These are phyloP conservation scores for Macropus fuliginosus DNA, from an alignment of 2,797 vertebrate species.

Conservation along the genomic window DNA sequence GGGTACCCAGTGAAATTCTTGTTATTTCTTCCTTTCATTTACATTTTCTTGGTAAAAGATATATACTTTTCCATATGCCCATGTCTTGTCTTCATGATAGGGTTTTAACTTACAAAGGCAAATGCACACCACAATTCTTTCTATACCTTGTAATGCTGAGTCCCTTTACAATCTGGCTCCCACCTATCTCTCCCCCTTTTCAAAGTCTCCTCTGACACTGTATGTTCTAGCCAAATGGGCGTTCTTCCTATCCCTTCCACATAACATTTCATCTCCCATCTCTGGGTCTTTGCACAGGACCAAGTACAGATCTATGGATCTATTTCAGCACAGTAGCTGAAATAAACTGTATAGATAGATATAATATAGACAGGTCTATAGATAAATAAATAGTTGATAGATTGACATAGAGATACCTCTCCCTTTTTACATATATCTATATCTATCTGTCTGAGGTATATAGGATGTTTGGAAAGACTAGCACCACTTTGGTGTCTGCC, in stretches of 20 bases:
- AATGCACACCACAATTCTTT: not conserved
- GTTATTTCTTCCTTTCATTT: not conserved
- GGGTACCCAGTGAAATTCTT: not conserved
- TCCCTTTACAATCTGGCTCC: not conserved
- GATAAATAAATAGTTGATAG: not conserved
- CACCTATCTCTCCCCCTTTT: not conserved
- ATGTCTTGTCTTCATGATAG: not conserved
- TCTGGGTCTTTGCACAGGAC: not conserved
- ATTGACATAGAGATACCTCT: not conserved
- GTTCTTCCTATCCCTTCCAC: not conserved
- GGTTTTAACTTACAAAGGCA: not conserved
- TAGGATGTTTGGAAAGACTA: not conserved
- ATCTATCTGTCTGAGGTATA: not conserved
- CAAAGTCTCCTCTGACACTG: not conserved
- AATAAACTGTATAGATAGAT: not conserved
- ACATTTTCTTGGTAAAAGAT: not conserved
- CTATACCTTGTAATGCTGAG: not conserved
- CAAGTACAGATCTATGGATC: not conserved
- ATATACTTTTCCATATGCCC: not conserved
- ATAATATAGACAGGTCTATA: not conserved
- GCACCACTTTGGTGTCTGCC: not conserved
- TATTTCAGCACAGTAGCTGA: not conserved
- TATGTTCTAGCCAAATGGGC: not conserved
- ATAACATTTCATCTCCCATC: not conserved
- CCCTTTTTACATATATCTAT: not conserved